Conservation (phyloP, 2,113 vertebrate genomes). For the Apodemus speciosus region DNA sequence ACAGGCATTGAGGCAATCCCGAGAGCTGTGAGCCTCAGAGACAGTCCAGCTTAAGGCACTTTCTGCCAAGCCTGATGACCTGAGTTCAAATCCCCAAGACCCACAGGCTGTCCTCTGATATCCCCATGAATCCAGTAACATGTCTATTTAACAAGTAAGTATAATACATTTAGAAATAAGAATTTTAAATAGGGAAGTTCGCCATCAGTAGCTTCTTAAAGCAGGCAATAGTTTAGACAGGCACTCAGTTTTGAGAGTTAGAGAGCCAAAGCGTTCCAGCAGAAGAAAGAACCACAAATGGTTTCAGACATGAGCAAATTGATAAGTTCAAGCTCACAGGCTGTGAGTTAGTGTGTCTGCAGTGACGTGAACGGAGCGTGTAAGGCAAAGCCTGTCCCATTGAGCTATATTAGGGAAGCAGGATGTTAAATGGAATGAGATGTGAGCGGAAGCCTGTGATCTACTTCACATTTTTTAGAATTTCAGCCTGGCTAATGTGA, state of each 20-base stretch:
- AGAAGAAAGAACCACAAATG: not conserved
- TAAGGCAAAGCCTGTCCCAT: not conserved
- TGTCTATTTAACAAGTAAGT: not conserved
- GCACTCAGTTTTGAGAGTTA: not conserved
- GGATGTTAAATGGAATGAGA: not conserved
- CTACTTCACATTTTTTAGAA: slow-evolving; percentile 53
- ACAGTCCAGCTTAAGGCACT: not conserved
- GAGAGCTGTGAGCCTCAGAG: not conserved
- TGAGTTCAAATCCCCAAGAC: not conserved
- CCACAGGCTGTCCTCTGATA: not conserved
- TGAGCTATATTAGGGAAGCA: not conserved
- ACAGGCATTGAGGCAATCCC: not conserved
- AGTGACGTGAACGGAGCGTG: not conserved
- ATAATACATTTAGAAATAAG: not conserved
- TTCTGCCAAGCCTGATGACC: not conserved
- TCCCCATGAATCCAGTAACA: not conserved
- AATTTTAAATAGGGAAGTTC: not conserved
- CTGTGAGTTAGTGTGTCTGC: not conserved
- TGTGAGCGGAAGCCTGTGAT: not conserved
- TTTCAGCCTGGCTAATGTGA: slow-evolving; percentile 11
- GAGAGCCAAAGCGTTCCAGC: not conserved
- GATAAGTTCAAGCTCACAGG: not conserved
- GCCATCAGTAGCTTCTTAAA: not conserved
- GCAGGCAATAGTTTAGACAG: not conserved
- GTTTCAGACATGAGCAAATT: not conserved